Base-by-base conservation (phyloP, 2,113 vertebrate species). In the Nothocercus julius region DNA sequence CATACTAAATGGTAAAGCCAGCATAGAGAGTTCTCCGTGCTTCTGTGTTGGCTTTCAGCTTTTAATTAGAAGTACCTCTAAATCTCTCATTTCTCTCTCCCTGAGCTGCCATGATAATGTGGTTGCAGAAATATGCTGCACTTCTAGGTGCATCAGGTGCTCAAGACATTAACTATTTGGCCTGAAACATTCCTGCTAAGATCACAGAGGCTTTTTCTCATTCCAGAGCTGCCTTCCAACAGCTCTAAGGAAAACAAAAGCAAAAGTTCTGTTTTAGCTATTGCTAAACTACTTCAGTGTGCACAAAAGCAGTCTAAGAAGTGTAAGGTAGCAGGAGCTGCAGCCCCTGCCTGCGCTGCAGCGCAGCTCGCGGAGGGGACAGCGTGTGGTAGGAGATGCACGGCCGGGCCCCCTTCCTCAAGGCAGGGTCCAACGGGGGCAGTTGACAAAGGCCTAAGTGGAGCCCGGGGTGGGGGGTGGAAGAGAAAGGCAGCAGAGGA, bases 341-440 rank as follows among this genome's bases (percentile, higher is more conserved):
- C 97, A 96, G 89, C 98, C 98, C 7, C 98, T 99, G 93, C 98
- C 98, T 4, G 80, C 44, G 2, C 98, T 95, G 92, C 98, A 98
- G 96, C 98, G 98, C 66, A 98, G 95, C 94, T 98, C 99, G 90
- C 98, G 99, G 72, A 99, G 96, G 3, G 98, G 98, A 98, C 62
- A 98, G 95, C 25, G 97, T 49, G 7, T 95, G 95, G 94, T 98
- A 98, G n/a, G 98, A 95, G 94, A 96, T 91, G n/a, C 98, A 95
- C 18, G 96, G 96, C 5, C 36, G 73, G 83, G 95, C 96, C 27
- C 98, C 97, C 80, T 64, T 93, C 85, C 95, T 27, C 95, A 98
- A 98, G 78, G 97, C 81, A 45, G 93, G 77, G 54, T 97, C 91
- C 9, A 97, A 96, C 68, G 97, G 95, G 0, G 93, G 76, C 89